phyloP scores from a whole-genome alignment of 2,888 invertebrate species.

The Petrolisthes manimaculis region DNA sequence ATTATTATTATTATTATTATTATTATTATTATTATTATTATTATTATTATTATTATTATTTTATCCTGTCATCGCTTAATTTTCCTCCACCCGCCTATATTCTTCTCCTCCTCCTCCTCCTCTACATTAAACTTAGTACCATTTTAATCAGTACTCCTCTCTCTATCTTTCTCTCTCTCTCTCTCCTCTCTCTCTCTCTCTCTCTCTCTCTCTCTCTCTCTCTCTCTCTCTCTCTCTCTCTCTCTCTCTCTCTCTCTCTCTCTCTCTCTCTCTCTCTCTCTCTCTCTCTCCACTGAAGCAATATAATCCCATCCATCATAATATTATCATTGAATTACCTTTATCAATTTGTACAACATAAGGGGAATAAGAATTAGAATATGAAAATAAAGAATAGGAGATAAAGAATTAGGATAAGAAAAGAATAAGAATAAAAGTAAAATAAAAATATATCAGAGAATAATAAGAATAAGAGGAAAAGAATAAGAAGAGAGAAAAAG shows the following conservation, averaged over 20 bases:
- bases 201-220: neutral
- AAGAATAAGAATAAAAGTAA: neutral
- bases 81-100: neutral
- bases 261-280: constrained; percentile 24
- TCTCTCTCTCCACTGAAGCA: constrained; percentile 8
- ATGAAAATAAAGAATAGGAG: neutral
- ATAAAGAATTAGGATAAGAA: neutral
- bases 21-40: too few species aligned
- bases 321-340: neutral
- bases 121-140: neutral
- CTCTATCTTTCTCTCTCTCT: neutral
- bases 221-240: neutral
- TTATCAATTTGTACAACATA: neutral
- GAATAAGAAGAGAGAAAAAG: too few species aligned
- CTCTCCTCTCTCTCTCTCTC: neutral
- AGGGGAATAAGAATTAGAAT: neutral
- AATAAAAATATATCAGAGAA: too few species aligned
- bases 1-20: constrained; percentile 14
- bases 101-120: neutral
- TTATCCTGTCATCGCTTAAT: neutral
- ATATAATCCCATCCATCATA: neutral
- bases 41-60: neutral
- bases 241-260: constrained; percentile 17
- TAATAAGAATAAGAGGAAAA: too few species aligned
- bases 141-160: neutral